Percentiles rank a stretch among this genome's conserved stretches.
These are phyloP conservation scores for Orchesellides sinensis DNA, from an alignment of 2,888 invertebrate genomes.

Conservation along the genomic window DNA sequence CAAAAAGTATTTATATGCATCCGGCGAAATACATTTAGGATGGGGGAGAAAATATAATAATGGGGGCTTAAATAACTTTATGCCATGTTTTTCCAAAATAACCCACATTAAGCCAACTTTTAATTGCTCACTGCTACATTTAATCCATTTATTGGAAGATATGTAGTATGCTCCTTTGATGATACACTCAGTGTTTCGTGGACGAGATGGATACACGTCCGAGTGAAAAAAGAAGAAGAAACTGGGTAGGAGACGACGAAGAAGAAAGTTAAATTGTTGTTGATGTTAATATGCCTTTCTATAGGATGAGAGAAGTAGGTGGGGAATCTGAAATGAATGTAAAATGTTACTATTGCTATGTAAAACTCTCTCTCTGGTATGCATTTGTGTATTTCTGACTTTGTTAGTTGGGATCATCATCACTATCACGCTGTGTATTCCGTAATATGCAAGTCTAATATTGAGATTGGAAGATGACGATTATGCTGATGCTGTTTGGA, in stretches of 20 bases:
- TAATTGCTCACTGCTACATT: slow-evolving; percentile 67
- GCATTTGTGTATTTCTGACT: background rate
- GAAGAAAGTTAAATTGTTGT: slow-evolving; percentile 29
- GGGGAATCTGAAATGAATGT: slow-evolving; percentile 43
- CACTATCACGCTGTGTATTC: background rate
- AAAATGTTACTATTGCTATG: slow-evolving; percentile 40
- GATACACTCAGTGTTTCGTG: slow-evolving; percentile 8
- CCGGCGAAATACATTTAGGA: too few species aligned
- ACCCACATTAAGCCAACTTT: slow-evolving; percentile 66
- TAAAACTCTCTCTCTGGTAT: background rate
- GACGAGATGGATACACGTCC: background rate
- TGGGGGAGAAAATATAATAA: slow-evolving; percentile 57
- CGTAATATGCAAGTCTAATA: too few species aligned
- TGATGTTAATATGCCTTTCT: slow-evolving; percentile 30
- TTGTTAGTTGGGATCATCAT: background rate
- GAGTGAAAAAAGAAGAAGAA: background rate
- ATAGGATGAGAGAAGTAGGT: slow-evolving; percentile 20
- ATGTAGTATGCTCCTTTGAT: slow-evolving; percentile 59
- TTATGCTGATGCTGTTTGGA: background rate
- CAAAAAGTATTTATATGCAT: slow-evolving; percentile 38
- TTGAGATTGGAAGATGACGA: slow-evolving; percentile 26
- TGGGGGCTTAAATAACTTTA: slow-evolving; percentile 65
- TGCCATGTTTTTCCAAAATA: slow-evolving; percentile 65
- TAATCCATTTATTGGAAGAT: slow-evolving; percentile 66
- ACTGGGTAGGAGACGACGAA: background rate